Evolutionary conservation across 2,113 vertebrate genomes (phyloP), one percentile per base, ranked within the genome.

Genomic region (Anthoscopus minutus): DNA sequence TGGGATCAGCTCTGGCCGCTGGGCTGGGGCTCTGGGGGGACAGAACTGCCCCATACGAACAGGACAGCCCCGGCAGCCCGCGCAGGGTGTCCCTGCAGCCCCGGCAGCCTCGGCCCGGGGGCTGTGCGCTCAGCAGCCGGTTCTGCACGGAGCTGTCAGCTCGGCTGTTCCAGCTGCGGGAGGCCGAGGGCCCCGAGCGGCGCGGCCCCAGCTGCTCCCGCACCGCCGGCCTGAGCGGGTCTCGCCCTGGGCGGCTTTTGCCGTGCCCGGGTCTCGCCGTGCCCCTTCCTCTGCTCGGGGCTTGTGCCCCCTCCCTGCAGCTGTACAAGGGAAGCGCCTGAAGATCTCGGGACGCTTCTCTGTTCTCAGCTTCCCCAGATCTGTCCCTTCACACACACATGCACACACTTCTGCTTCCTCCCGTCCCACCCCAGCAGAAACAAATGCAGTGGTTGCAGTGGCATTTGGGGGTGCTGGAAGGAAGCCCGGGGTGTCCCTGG

Each of bases 21-120:
- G 53, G 57, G 47, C 5, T 14, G 47, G 42, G 42, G 78, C 72
- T 74, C 19, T 13, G 57, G 5, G 11, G 25, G 42, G 53, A 30
- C 15, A 5, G 38, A 1, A 1, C 20, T 7, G n/a, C 0, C 14
- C 22, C 0, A 0, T 0, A n/a, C 1, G 66, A 12, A 0, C 31
- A 8, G 54, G 24, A 2, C 30, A 3, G 81, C 70, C 58, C 30
- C 9, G n/a, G 17, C 15, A 5, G 51, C 30, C 8, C 23, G 3
- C 31, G 1, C 6, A 2, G 44, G 57, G 35, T 56, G 61, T 23
- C 8, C 31, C 37, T 53, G 14, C 57, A 4, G 25, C 19, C 9
- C 22, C 58, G 3, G 35, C 21, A 4, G 24, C 10, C 33, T 5
- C n/a, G n/a, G n/a, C n/a, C n/a, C n/a, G n/a, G 8, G 56, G 50